A percentile compares a stretch with the other conserved stretches of the same genome.
Evolutionary conservation across 2,113 vertebrate genomes (phyloP).

Genomic region (Ceuthmochares aereus): DNA sequence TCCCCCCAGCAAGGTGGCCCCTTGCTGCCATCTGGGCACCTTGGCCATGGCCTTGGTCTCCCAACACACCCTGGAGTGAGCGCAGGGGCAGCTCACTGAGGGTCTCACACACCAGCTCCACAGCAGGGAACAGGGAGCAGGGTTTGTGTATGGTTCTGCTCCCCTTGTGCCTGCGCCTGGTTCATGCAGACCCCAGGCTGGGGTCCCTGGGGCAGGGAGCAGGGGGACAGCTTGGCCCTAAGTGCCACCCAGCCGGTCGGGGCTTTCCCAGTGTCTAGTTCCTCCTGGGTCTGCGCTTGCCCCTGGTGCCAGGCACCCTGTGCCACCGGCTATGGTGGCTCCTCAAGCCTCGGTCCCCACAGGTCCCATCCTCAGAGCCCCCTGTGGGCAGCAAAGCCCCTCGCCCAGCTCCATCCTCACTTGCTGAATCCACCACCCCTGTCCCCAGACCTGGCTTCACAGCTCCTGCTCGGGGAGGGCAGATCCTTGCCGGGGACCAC

Average conservation of each 20-base stretch:
- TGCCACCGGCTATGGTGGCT: fast-evolving
- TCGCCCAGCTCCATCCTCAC: fast-evolving
- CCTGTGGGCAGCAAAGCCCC: neutral
- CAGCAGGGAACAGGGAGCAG: fast-evolving
- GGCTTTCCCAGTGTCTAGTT: fast-evolving
- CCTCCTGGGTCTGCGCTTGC: neutral
- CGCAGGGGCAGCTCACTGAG: fast-evolving
- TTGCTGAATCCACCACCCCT: neutral
- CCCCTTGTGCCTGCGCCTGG: fast-evolving
- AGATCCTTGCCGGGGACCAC: fast-evolving
- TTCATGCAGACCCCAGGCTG: neutral
- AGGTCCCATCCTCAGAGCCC: neutral
- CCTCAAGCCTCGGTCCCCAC: fast-evolving
- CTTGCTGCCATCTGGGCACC: fast-evolving
- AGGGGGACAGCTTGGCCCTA: neutral
- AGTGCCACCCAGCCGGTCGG: fast-evolving
- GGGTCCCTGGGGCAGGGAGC: neutral
- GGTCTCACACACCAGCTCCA: neutral
- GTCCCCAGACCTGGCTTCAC: neutral
- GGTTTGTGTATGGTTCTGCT: neutral
- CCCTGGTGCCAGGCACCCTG: fast-evolving
- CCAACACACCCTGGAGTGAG: fast-evolving
- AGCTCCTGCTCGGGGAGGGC: neutral
- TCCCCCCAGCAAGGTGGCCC: neutral
- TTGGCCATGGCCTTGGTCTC: fast-evolving